Evolutionary conservation across 2,797 vertebrate species (phyloP).

Genomic region (Pseudopleuronectes americanus): DNA sequence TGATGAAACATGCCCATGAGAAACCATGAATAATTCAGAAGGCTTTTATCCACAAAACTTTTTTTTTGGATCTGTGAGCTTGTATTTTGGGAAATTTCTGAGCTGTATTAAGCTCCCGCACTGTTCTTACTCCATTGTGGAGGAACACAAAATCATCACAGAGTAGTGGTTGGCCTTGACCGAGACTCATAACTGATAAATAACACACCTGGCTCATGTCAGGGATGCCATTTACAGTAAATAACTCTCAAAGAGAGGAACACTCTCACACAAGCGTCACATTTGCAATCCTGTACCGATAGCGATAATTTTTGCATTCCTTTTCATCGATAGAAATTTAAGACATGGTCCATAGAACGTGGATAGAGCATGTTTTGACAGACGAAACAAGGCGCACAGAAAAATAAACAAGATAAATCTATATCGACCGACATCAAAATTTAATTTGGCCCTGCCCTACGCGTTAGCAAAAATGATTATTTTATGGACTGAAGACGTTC

Average conservation of each 20-base stretch:
- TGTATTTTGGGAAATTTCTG: constrained; percentile 32
- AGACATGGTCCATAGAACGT: no score
- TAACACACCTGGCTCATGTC: constrained; percentile 37
- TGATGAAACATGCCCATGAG: constrained; percentile 42
- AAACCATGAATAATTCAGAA: constrained; percentile 62
- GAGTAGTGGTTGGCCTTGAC: constrained; percentile 24
- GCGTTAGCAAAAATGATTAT: no score
- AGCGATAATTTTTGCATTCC: no score
- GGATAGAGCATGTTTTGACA: no score
- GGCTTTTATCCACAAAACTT: constrained; percentile 7
- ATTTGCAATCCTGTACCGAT: neutral
- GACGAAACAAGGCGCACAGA: no score
- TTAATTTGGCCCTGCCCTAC: no score
- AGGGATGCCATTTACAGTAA: constrained; percentile 19
- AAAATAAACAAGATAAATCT: no score
- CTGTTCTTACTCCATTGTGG: constrained; percentile 12
- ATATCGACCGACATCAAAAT: no score
- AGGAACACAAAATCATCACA: constrained; percentile 35
- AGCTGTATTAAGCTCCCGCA: constrained; percentile 25
- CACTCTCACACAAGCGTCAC: constrained; percentile 3
- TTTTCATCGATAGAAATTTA: no score
- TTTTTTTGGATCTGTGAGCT: constrained; percentile 32
- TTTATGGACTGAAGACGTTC: neutral
- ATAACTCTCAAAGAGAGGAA: constrained; percentile 4
- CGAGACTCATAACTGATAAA: constrained; percentile 39